Evolutionary conservation across 1,140 invertebrate genomes (phyloP), one percentile per base, ranked within the genome.

Genomic region (Lineus longissimus): DNA sequence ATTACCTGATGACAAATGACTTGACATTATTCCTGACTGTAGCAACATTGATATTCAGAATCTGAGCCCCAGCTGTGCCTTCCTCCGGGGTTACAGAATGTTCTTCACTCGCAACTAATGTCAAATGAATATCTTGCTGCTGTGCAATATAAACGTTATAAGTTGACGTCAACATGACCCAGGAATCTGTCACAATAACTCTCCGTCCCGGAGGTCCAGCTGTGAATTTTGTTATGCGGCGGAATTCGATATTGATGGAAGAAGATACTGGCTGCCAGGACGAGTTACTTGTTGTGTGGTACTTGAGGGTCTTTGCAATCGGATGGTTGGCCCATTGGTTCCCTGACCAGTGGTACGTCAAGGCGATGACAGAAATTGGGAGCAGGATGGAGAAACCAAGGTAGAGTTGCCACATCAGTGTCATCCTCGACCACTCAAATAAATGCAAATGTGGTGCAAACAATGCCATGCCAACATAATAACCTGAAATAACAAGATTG

Each of bases 91-190:
- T 76, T 68, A 59, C 88, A 9, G 6, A 19, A 87, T 92, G 91
- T 22, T 88, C 88, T 74, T 93, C 91, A 56, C 88, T 86, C 67
- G 86, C 87, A 65, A 87, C 87, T 17, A 93, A 85, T 29, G 89
- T 86, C 0, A 95, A 80, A 25, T 86, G 82, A 40, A 91, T 87
- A 77, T 94, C 90, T 73, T 83, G 86, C 76, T 94, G 91, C 76
- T 91, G 88, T 0, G 89, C 87, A 19, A 93, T 74, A 70, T 89
- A 82, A 0, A 94, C 73, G 70, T 80, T 86, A 74, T 94, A 92
- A 54, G 90, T 87, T 0, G 87, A 84, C 1, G 92, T 86, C 83
- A 93, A 92, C 27, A 95, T 87, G n/a, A 95, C 87, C 92, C 92
- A 95, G 69, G 89, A 92, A 72, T 92, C 88, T 0, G 91, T 94